Conservation (phyloP, 2,797 vertebrate genomes). For the Lycodopsis pacificus region DNA sequence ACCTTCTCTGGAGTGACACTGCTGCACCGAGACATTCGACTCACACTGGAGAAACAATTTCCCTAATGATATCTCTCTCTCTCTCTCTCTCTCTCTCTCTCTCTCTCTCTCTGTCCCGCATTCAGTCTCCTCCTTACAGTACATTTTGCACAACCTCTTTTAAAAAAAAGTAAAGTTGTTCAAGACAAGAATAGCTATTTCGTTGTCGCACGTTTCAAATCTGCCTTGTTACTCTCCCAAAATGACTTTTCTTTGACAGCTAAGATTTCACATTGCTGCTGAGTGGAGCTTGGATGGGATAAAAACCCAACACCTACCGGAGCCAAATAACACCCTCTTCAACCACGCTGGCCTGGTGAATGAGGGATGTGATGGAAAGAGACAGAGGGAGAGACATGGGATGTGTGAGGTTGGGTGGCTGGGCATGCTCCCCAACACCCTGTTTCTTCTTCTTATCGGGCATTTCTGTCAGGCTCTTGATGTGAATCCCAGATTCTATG, state of each 20-base stretch:
- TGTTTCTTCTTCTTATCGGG: slow-evolving; percentile 61
- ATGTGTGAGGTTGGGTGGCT: slow-evolving; percentile 53
- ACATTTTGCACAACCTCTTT: slow-evolving; percentile 17
- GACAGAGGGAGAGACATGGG: slow-evolving; percentile 34
- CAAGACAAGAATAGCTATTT: slow-evolving; percentile 45
- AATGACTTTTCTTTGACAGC: slow-evolving; percentile 18
- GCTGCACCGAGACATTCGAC: slow-evolving; percentile 64
- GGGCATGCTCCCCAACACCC: slow-evolving; percentile 55
- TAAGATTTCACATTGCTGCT: slow-evolving; percentile 40
- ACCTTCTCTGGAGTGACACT: slow-evolving; percentile 78
- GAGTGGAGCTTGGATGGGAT: slow-evolving; percentile 59
- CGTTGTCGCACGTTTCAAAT: slow-evolving; percentile 30
- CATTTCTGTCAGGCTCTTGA: slow-evolving; percentile 58
- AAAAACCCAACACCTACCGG: slow-evolving; percentile 63
- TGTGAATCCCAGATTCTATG: slow-evolving; percentile 55
- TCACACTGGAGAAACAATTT: slow-evolving; percentile 78
- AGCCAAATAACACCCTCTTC: slow-evolving; percentile 74
- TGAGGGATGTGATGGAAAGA: slow-evolving; percentile 44
- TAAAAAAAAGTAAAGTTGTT: slow-evolving; percentile 28
- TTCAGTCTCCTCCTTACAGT: slow-evolving; percentile 23
- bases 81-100: slow-evolving; percentile 16
- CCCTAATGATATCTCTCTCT: slow-evolving; percentile 70
- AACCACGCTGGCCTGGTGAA: slow-evolving; percentile 34
- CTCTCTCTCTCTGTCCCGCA: not conserved
- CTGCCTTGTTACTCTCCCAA: slow-evolving; percentile 15